Percentiles rank a stretch among this genome's conserved stretches.
These are phyloP conservation scores for pig (Sus scrofa) DNA, from an alignment of 2,113 vertebrate species.

Conservation along the genomic window DNA sequence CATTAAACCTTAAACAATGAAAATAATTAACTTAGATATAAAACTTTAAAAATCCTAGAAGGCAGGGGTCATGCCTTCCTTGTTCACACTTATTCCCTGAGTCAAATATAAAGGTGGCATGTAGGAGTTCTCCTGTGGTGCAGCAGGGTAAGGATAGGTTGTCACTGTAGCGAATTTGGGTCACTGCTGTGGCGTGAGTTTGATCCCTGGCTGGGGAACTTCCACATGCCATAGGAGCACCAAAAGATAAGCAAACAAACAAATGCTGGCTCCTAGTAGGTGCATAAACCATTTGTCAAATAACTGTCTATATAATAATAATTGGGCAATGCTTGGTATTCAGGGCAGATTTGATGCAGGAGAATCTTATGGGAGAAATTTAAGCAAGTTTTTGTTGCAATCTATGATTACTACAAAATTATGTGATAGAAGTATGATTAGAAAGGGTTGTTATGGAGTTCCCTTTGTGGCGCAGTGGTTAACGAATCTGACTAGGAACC, in stretches of 20 bases:
- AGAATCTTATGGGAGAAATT: slow-evolving; percentile 12
- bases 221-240: no score
- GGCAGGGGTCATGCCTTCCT: not conserved
- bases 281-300: not conserved
- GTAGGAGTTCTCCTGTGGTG: no score
- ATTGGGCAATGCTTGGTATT: not conserved
- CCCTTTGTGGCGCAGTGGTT: no score
- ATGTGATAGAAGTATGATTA: not conserved
- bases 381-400: not conserved
- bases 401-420: not conserved
- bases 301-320: not conserved
- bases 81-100: not conserved
- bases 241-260: no score
- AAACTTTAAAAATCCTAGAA: not conserved
- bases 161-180: no score
- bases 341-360: not conserved
- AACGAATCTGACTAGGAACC: no score
- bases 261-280: not conserved
- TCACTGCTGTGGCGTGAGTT: no score
- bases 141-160: no score
- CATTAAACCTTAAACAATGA: not conserved
- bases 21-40: not conserved
- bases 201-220: no score
- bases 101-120: not conserved
- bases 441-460: no score